Percentiles rank a stretch among this genome's conserved stretches.
These are phyloP conservation scores for Sphenodon punctatus DNA, from an alignment of 2,797 vertebrate species.

Conservation along the genomic window DNA sequence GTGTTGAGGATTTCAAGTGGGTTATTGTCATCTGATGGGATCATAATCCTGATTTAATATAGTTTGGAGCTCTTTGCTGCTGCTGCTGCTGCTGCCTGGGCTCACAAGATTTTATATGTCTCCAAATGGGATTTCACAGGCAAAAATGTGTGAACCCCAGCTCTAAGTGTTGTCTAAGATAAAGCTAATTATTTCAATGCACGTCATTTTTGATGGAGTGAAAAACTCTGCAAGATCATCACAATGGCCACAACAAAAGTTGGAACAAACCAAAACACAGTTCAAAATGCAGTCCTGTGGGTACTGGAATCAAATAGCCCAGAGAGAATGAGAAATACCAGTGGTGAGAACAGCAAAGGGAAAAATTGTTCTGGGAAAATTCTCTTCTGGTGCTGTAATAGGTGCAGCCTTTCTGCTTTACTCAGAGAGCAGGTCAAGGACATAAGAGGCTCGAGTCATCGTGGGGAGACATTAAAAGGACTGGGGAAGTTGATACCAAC, in stretches of 20 bases:
- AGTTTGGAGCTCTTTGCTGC: too few relatives aligned
- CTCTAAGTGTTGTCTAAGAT: rapidly evolving
- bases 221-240: neutral
- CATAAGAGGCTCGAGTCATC: constrained; percentile 23
- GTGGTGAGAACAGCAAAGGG: constrained; percentile 13
- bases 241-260: neutral
- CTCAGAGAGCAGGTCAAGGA: neutral
- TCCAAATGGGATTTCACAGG: too few relatives aligned
- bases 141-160: too few relatives aligned
- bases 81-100: too few relatives aligned
- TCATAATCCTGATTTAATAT: too few relatives aligned
- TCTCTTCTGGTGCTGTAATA: neutral
- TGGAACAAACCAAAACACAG: neutral
- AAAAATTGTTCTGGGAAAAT: neutral
- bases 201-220: neutral
- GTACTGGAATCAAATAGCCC: neutral
- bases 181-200: neutral
- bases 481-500: constrained; percentile 15
- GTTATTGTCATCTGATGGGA: too few relatives aligned
- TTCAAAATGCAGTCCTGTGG: neutral
- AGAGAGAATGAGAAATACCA: neutral
- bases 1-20: too few relatives aligned
- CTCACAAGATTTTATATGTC: too few relatives aligned
- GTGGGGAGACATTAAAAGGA: neutral
- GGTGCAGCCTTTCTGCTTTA: constrained; percentile 8